Conservation (phyloP, 2,113 vertebrate species). For the Cyanoderma ruficeps region DNA sequence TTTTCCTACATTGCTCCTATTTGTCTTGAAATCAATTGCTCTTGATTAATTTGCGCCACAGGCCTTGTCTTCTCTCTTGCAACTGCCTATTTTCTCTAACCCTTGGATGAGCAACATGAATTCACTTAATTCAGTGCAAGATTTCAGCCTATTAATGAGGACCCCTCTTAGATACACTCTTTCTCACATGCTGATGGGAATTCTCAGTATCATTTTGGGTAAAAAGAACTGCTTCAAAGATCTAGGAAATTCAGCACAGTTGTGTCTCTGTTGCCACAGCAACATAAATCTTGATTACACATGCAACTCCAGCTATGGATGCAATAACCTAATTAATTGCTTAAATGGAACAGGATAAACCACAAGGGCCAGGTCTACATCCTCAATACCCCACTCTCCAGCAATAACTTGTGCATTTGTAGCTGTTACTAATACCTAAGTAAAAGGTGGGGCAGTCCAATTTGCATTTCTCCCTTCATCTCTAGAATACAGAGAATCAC, state of each 20-base stretch:
- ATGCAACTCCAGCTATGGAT: not conserved
- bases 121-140: not conserved
- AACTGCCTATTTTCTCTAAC: not conserved
- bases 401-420: not conserved
- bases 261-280: not conserved
- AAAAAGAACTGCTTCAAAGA: not conserved
- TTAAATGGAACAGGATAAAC: not conserved
- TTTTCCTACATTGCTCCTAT: not conserved
- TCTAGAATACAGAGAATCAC: not conserved
- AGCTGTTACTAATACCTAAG: not conserved
- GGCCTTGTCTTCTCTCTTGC: not conserved
- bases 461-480: not conserved
- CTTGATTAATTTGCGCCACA: not conserved
- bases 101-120: not conserved
- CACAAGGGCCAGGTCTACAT: not conserved
- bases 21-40: conserved; percentile 6
- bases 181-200: not conserved
- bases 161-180: not conserved
- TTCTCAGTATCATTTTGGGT: not conserved
- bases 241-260: conserved; percentile 14
- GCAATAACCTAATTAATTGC: not conserved
- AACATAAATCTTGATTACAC: not conserved
- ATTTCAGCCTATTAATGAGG: not conserved
- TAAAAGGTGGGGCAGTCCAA: not conserved
- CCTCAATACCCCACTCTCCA: not conserved